Evolutionary conservation across 2,888 invertebrate genomes (phyloP).

Genomic region (Erynnis tages): DNA sequence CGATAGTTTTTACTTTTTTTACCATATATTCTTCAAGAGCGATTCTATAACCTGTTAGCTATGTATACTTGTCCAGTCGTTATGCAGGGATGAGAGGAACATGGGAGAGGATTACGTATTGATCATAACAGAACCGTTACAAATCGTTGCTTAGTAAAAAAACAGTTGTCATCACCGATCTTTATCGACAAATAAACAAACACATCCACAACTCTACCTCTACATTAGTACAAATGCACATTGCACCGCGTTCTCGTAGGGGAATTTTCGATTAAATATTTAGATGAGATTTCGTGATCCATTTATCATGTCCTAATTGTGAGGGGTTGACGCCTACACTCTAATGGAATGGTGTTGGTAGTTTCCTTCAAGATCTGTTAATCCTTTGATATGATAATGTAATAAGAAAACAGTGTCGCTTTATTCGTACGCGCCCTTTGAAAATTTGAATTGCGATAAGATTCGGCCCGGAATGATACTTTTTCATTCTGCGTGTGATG

Average conservation of each 20-base stretch:
- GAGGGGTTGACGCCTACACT: slow-evolving; percentile 59
- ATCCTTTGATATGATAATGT: slow-evolving; percentile 77
- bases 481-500: too few species aligned
- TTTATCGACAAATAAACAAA: not conserved
- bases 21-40: too few species aligned
- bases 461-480: too few species aligned
- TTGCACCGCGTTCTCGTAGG: slow-evolving; percentile 55
- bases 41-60: too few species aligned
- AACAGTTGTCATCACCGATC: not conserved
- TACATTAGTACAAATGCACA: slow-evolving; percentile 34
- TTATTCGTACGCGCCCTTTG: slow-evolving; percentile 10
- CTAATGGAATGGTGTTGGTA: slow-evolving; percentile 55
- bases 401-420: slow-evolving; percentile 47
- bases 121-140: too few species aligned
- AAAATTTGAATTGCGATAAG: slow-evolving; percentile 18
- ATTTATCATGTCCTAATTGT: slow-evolving; percentile 79
- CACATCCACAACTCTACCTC: not conserved
- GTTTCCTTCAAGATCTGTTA: slow-evolving; percentile 53
- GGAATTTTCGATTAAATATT: slow-evolving; percentile 80
- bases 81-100: too few species aligned
- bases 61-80: too few species aligned
- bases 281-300: slow-evolving; percentile 79
- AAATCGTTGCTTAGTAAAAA: too few species aligned
- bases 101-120: too few species aligned
- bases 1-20: too few species aligned